Base-by-base conservation (phyloP, 2,888 invertebrate genomes). In the Apodemia zela region DNA sequence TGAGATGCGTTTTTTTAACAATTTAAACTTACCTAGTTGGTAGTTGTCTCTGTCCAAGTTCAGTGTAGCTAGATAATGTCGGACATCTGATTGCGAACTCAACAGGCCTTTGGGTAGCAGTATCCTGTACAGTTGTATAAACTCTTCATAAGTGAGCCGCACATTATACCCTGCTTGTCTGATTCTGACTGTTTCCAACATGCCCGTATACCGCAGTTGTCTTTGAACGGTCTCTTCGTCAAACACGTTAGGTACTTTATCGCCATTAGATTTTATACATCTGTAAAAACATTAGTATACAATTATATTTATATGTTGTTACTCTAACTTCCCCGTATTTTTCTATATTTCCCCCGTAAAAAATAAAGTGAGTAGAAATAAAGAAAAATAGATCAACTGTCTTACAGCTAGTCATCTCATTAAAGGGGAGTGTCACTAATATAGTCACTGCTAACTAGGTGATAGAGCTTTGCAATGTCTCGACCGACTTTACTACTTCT, bases 141-240 rank as follows among this genome's bases (percentile, higher is more conserved):
- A 99, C 85, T 98, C 98, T 80, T 98, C 97, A 84, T 98, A 98
- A 0, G 97, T 96, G 45, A 98, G 93, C 45, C 98, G 93, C 67
- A 98, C 98, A 84, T 98, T 98, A 89, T 98, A 99, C 2, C 98
- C 98, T 2, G 98, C 98, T 79, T 98, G 97, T 61, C 98, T 92
- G 69, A 99, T 98, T 72, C 98, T 93, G 15, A 98, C 98, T 0
- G 98, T 99, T 81, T 98, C 98, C 75, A 99, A 80, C 98, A 98
- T 99, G 67, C 99, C 99, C 0, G 98, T 98, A 85, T 99, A 99
- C 11, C 98, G 93, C 65, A 99, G 91, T 69, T 93, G 93, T 61
- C 98, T 93, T 75, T 98, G 96, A 10, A 98, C 98, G 0, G 98
- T 97, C 68, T 97, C 97, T 75, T 98, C 97, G 82, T 98, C 98